These are phyloP conservation scores for Adelges cooleyi DNA, from an alignment of 1,140 invertebrate species.

Conservation along the genomic window DNA sequence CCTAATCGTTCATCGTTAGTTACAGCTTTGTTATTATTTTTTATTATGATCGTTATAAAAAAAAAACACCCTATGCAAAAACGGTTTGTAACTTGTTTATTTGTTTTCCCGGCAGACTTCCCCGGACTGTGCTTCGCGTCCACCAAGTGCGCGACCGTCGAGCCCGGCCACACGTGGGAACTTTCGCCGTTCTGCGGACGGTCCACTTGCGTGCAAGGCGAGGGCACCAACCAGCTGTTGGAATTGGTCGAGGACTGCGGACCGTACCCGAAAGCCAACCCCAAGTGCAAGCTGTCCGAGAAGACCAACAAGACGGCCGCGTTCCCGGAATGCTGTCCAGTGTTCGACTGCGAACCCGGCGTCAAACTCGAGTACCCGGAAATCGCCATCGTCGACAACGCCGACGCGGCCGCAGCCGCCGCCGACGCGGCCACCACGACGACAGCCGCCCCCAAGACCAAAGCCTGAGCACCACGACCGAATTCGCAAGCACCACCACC, in stretches of 20 bases:
- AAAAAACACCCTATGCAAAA: no score
- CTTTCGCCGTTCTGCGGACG: slow-evolving; percentile 74
- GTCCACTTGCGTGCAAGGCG: slow-evolving; percentile 66
- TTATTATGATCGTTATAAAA: no score
- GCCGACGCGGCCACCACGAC: slow-evolving; percentile 35
- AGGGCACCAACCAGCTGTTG: slow-evolving; percentile 52
- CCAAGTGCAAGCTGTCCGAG: slow-evolving; percentile 72
- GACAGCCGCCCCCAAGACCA: background rate
- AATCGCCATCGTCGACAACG: slow-evolving; percentile 48
- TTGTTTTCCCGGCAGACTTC: slow-evolving; percentile 60
- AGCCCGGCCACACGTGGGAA: slow-evolving; percentile 71
- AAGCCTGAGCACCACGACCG: slow-evolving; percentile 12
- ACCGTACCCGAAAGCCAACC: slow-evolving; percentile 67
- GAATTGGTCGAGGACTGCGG: slow-evolving; percentile 81
- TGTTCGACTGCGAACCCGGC: slow-evolving; percentile 71
- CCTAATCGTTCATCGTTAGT: no score
- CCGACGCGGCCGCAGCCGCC: slow-evolving; percentile 43
- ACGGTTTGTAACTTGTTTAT: no score
- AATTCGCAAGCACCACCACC: background rate
- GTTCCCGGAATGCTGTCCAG: slow-evolving; percentile 74
- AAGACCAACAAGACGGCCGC: slow-evolving; percentile 77
- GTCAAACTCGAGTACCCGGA: slow-evolving; percentile 74
- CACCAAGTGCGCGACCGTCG: slow-evolving; percentile 73
- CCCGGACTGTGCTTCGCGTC: slow-evolving; percentile 79
- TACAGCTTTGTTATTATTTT: no score